These are phyloP conservation scores for Stenchaetothrips biformis DNA, from an alignment of 2,888 invertebrate genomes.

Conservation along the genomic window DNA sequence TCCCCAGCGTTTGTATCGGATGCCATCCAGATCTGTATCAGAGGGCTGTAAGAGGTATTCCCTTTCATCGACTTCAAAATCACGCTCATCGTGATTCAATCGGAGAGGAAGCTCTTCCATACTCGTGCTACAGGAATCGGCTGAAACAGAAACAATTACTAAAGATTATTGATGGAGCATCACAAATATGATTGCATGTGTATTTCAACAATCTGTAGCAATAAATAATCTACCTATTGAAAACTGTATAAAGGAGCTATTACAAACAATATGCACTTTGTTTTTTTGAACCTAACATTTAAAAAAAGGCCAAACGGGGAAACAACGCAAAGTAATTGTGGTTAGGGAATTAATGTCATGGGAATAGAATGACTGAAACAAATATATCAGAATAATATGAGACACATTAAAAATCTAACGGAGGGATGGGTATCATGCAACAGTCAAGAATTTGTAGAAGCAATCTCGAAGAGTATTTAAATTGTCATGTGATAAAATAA, in stretches of 20 bases:
- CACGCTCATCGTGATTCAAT: conserved; percentile 42
- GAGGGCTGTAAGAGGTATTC: conserved; percentile 46
- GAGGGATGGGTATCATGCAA: neutral
- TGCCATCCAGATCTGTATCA: conserved; percentile 29
- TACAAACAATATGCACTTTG: no score
- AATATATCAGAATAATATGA: neutral
- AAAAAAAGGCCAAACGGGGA: no score
- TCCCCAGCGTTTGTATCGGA: conserved; percentile 12
- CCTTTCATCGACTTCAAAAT: conserved; percentile 48
- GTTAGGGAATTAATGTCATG: neutral
- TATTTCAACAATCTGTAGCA: neutral
- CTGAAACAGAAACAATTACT: neutral
- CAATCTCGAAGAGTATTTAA: neutral
- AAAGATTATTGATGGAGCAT: neutral
- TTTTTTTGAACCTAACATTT: no score
- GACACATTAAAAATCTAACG: no score
- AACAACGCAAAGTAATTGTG: neutral
- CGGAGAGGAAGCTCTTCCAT: conserved; percentile 45
- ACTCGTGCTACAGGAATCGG: conserved; percentile 30
- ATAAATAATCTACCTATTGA: no score
- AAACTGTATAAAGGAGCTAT: no score
- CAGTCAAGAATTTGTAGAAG: neutral
- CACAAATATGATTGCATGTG: neutral
- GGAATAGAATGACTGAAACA: neutral
- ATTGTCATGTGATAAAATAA: neutral